phyloP scores from a whole-genome alignment of 2,113 vertebrate genomes.

The Marmota monax region DNA sequence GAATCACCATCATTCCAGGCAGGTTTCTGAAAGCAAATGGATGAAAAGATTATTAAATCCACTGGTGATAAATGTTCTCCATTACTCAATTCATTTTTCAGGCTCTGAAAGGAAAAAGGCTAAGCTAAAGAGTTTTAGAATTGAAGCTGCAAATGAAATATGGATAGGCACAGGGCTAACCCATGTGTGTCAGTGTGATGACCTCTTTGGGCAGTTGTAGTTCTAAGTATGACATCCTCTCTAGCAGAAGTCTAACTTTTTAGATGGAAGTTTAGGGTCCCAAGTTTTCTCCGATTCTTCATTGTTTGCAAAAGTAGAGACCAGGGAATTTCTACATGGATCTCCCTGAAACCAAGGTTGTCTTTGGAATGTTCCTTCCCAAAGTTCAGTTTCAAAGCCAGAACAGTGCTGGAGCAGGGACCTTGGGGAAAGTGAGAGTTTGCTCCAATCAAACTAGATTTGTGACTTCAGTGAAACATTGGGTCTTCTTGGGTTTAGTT shows the following conservation, averaged over 20 bases:
- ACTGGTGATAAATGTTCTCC: not conserved
- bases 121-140: not conserved
- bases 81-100: conserved; percentile 39
- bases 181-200: not conserved
- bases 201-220: not conserved
- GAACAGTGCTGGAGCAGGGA: too few relatives aligned
- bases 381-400: conserved; percentile 24
- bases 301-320: conserved; percentile 35
- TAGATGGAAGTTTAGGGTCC: not conserved
- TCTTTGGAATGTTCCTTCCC: conserved; percentile 50
- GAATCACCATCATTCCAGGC: not conserved
- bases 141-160: not conserved
- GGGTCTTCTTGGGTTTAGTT: not conserved
- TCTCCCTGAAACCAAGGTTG: conserved; percentile 25
- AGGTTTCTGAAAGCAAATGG: not conserved
- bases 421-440: not conserved
- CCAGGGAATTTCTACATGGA: conserved; percentile 1
- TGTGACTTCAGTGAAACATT: conserved; percentile 66
- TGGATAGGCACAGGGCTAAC: not conserved
- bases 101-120: conserved; percentile 25
- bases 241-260: not conserved
- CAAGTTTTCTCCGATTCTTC: conserved; percentile 33
- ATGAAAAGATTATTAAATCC: conserved; percentile 45
- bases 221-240: not conserved
- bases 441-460: conserved; percentile 55